Conservation (phyloP, 2,797 vertebrate genomes). For the Todus mexicanus region DNA sequence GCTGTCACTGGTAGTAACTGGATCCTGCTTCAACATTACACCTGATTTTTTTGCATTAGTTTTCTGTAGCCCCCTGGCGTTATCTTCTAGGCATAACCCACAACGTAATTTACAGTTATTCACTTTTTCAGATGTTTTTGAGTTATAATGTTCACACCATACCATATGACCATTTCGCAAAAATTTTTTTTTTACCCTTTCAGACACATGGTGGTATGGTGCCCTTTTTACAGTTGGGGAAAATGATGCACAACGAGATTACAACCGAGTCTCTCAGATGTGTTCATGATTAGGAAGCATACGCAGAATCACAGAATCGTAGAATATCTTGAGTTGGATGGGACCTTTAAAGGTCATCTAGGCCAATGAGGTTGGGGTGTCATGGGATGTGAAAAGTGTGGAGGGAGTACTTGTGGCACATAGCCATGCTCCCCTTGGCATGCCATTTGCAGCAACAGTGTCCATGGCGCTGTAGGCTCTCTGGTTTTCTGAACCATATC, state of each 20-base stretch:
- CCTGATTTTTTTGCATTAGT: neutral
- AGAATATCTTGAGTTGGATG: neutral
- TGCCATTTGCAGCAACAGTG: no score
- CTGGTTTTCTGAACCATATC: no score
- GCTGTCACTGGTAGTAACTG: neutral
- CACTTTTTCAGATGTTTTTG: neutral
- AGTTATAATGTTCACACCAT: neutral
- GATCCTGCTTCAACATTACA: neutral
- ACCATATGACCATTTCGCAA: neutral
- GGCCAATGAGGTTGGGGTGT: no score
- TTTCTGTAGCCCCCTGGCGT: neutral
- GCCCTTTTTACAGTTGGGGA: neutral
- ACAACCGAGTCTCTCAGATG: neutral
- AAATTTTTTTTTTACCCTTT: neutral
- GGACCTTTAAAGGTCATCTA: neutral
- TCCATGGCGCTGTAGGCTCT: no score
- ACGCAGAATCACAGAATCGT: neutral
- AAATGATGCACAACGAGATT: neutral
- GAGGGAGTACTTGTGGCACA: no score
- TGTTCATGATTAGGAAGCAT: no score
- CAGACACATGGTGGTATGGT: neutral
- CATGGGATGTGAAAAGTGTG: no score
- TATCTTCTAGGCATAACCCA: neutral
- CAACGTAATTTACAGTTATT: neutral
- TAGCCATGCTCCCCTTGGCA: no score